Evolutionary conservation across 1,140 invertebrate genomes (phyloP).

Genomic region (Drosophila subobscura): DNA sequence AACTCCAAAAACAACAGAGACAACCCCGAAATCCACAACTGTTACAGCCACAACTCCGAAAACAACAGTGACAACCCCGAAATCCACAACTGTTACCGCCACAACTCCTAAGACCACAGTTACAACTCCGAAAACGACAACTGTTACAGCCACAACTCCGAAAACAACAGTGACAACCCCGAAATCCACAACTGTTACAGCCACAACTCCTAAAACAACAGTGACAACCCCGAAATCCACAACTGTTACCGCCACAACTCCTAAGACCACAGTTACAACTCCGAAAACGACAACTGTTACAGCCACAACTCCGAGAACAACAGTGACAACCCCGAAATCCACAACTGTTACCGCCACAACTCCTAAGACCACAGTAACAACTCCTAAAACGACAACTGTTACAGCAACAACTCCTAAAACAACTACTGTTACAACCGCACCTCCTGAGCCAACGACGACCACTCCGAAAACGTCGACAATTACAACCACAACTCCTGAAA

Average conservation of each 20-base stretch:
- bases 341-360: background rate
- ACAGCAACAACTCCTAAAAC: constrained; percentile 2
- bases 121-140: constrained; percentile 3
- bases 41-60: background rate
- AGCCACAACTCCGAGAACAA: background rate
- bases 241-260: background rate
- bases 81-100: too few relatives aligned
- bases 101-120: background rate
- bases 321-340: background rate
- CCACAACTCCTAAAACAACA: background rate
- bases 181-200: too few relatives aligned
- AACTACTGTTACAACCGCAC: background rate
- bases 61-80: background rate
- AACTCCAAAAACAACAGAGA: background rate
- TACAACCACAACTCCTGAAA: background rate
- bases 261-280: background rate
- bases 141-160: background rate
- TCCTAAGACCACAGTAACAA: background rate
- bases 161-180: background rate
- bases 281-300: background rate
- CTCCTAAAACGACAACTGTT: background rate
- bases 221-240: background rate
- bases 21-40: background rate
- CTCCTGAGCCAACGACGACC: constrained; percentile 9
- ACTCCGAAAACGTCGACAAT: background rate